A percentile compares a stretch with the other conserved stretches of the same genome.
phyloP scores from a whole-genome alignment of 2,888 invertebrate genomes.

The Lasioglossum morio region DNA sequence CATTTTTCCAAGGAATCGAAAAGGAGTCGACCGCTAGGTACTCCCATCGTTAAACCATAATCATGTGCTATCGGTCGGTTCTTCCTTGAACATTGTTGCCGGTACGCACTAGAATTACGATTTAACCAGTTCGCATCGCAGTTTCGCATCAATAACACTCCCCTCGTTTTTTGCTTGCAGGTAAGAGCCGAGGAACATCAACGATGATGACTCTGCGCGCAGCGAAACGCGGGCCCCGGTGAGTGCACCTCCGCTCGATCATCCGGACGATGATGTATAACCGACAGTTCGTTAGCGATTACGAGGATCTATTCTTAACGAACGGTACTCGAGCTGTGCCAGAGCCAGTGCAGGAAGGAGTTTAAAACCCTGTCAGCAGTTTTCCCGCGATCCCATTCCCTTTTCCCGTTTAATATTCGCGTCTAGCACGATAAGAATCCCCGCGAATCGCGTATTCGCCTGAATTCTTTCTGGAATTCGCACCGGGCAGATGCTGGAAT shows the following conservation, averaged over 20 bases:
- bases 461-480: conserved; percentile 29
- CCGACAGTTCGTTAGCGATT: conserved; percentile 61
- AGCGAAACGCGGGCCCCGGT: conserved; percentile 15
- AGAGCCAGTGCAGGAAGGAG: neutral
- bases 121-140: neutral
- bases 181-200: conserved; percentile 54
- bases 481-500: neutral
- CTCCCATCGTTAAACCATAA: neutral
- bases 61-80: neutral
- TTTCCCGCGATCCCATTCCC: conserved; percentile 58
- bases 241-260: conserved; percentile 38
- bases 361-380: conserved; percentile 53
- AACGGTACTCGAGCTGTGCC: conserved; percentile 47
- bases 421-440: conserved; percentile 1
- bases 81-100: neutral
- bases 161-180: conserved; percentile 64
- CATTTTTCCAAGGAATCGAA: neutral
- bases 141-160: conserved; percentile 24
- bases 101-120: conserved; percentile 10
- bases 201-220: conserved; percentile 23
- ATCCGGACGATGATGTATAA: conserved; percentile 42
- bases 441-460: conserved; percentile 35
- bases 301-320: conserved; percentile 63
- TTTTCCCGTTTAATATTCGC: conserved; percentile 53
- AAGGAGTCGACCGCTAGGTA: neutral